Evolutionary conservation across 2,113 vertebrate genomes (phyloP), one percentile per base, ranked within the genome.

Genomic region (Halichoeres trimaculatus): DNA sequence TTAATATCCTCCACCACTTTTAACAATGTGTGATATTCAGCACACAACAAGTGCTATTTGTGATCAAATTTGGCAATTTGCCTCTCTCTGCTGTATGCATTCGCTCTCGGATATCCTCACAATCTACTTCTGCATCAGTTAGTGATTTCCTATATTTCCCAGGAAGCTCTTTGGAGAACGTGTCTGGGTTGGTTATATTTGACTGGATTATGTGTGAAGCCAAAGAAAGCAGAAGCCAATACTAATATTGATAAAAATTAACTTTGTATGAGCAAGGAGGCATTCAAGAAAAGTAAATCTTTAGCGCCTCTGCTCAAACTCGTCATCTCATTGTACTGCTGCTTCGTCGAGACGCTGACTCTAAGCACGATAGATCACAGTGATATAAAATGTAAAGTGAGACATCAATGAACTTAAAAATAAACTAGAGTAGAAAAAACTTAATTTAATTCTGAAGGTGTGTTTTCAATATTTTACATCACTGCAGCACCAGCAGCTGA

Each of bases 91-190:
- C 59, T 62, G 47, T 23, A 55, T 55, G 43, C 14, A 50, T 16
- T 56, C 77, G 48, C 26, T 70, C 60, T 63, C 63, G 76, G 57
- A 63, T 61, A 76, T 57, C 34, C 54, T 75, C 53, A 48, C 45
- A 58, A 19, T 60, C 55, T 45, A 41, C 43, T 50, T 62, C 65
- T 54, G 63, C 71, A 41, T 67, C 52, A 78, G n/a, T 55, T 76
- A 78, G 54, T 51, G 84, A 80, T 78, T 86, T 88, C 62, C 74
- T 64, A 73, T 83, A 82, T 87, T 86, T 90, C 63, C 70, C 72
- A 83, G 52, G 56, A 82, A 74, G 50, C 55, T 41, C 30, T 52
- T 73, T 82, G 19, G 34, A 68, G 58, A 68, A 69, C 8, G 5
- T 71, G 34, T 16, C 38, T 38, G 26, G 14, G 50, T 38, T 65